Percentiles rank a stretch among this genome's conserved stretches.
Evolutionary conservation across 2,888 invertebrate genomes (phyloP).

Genomic region (Amblyteles armatorius): DNA sequence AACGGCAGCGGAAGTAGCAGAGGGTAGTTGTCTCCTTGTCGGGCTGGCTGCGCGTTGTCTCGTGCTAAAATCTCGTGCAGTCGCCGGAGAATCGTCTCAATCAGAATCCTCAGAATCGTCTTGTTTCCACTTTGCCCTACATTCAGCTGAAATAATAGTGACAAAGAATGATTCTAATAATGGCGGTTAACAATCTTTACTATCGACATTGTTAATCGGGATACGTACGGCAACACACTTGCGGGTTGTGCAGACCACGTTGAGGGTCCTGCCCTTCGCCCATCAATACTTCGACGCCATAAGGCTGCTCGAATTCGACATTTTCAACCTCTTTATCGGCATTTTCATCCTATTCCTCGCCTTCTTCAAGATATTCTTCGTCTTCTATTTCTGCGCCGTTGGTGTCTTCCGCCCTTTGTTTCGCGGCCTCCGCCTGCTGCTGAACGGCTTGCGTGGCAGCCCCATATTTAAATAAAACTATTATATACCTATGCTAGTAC

Average conservation of each 20-base stretch:
- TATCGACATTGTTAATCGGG: neutral
- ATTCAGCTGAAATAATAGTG: neutral
- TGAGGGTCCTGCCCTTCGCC: neutral
- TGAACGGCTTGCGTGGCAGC: neutral
- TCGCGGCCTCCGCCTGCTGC: neutral
- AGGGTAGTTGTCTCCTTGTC: neutral
- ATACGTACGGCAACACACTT: slow-evolving; percentile 6
- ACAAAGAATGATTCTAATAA: slow-evolving; percentile 2
- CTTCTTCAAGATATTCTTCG: neutral
- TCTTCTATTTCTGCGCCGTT: neutral
- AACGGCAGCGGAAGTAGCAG: neutral
- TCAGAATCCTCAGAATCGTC: too few species aligned
- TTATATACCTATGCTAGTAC: neutral
- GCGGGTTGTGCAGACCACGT: neutral
- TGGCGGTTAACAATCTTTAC: neutral
- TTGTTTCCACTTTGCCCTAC: neutral
- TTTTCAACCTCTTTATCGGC: too few species aligned
- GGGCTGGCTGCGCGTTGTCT: neutral
- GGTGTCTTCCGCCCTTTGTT: too few species aligned
- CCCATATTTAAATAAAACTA: neutral
- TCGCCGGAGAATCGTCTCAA: neutral
- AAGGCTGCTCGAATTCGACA: neutral
- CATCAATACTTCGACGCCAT: neutral
- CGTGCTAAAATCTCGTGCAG: neutral
- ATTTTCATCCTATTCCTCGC: neutral